Evolutionary conservation across 2,888 invertebrate genomes (phyloP).

Genomic region (Parnassius orleans): DNA sequence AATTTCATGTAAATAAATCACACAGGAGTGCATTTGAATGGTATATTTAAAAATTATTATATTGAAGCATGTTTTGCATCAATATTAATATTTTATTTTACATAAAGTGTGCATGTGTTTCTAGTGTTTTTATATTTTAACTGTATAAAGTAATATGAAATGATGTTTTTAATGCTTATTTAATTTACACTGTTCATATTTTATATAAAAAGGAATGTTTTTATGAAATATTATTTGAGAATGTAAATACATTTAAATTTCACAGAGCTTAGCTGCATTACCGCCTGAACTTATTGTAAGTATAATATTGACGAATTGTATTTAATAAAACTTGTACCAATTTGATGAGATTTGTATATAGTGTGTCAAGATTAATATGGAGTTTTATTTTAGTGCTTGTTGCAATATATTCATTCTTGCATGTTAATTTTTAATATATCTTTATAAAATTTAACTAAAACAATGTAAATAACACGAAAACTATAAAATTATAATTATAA

Average conservation of each 20-base stretch:
- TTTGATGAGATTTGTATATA: constrained; percentile 18
- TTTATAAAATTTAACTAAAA: not conserved
- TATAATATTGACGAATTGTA: constrained; percentile 47
- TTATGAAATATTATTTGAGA: constrained; percentile 43
- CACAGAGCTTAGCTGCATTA: constrained; percentile 91
- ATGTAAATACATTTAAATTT: constrained; percentile 80
- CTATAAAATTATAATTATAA: too few relatives aligned
- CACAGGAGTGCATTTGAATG: constrained; percentile 16
- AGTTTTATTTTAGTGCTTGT: constrained; percentile 1
- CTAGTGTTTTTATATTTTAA: constrained; percentile 24
- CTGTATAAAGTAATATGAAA: too few relatives aligned
- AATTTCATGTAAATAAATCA: constrained; percentile 30
- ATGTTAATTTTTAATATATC: constrained; percentile 4
- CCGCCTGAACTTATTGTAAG: constrained; percentile 91
- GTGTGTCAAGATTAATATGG: not conserved
- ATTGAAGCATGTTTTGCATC: constrained; percentile 30
- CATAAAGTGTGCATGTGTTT: constrained; percentile 8
- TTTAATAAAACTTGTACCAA: not conserved
- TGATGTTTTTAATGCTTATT: too few relatives aligned
- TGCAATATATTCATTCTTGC: constrained; percentile 10
- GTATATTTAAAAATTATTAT: not conserved
- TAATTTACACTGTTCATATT: not conserved
- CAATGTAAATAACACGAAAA: constrained; percentile 14
- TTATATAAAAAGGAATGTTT: constrained; percentile 26
- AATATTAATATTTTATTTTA: not conserved